phyloP scores from a whole-genome alignment of 2,113 vertebrate genomes.

The Holacanthus passer region DNA sequence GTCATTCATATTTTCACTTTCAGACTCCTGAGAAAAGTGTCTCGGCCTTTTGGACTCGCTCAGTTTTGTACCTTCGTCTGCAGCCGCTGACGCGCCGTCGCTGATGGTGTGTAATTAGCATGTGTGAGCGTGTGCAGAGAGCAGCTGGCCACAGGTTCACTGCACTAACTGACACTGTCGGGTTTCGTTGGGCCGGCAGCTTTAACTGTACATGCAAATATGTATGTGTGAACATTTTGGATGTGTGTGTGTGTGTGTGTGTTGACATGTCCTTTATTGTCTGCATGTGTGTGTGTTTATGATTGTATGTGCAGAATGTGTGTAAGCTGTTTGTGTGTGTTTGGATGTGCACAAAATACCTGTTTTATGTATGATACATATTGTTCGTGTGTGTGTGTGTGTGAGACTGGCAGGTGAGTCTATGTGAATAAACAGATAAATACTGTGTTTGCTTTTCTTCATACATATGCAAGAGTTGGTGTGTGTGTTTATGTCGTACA shows the following conservation, averaged over 20 bases:
- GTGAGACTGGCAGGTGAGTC: not conserved
- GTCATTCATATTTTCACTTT: not conserved
- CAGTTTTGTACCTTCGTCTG: not conserved
- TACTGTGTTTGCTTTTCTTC: slow-evolving; percentile 16
- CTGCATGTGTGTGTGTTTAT: not conserved
- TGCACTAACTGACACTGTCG: not conserved
- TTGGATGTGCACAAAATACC: not conserved
- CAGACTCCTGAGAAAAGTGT: not conserved
- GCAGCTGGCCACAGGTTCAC: not conserved
- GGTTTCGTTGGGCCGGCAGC: not conserved
- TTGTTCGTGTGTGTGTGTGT: not conserved
- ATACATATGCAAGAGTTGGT: slow-evolving; percentile 43
- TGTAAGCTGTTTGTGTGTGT: not conserved
- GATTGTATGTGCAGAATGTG: too few species aligned
- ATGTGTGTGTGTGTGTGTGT: not conserved
- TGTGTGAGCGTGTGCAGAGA: not conserved
- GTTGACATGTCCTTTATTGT: not conserved
- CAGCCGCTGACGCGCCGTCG: not conserved
- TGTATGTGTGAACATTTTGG: not conserved
- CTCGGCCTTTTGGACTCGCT: too few species aligned
- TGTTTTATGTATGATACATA: not conserved
- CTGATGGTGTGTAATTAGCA: not conserved
- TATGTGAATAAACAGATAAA: slow-evolving; percentile 10
- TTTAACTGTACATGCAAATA: not conserved
- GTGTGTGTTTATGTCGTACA: slow-evolving; percentile 2